Percentiles rank a stretch among this genome's conserved stretches.
phyloP scores from a whole-genome alignment of 2,113 vertebrate species.

The Rhynchomys soricoides region DNA sequence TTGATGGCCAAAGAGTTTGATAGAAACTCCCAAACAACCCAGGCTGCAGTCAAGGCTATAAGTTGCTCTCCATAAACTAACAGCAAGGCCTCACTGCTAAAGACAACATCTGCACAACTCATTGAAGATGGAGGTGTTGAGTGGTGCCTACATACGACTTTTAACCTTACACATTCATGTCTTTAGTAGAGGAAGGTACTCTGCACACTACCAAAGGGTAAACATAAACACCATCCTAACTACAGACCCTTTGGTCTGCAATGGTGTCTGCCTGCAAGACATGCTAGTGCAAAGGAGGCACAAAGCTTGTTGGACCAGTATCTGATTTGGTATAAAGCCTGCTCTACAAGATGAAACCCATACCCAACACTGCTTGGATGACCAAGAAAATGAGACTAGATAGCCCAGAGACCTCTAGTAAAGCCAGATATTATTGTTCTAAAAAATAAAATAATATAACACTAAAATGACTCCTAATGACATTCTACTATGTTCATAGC shows the following conservation, averaged over 20 bases:
- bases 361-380: background rate
- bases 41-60: too few relatives aligned
- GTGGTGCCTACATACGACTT: background rate
- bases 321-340: background rate
- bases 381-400: background rate
- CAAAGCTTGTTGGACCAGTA: background rate
- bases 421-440: background rate
- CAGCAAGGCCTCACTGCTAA: background rate
- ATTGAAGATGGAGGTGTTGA: background rate
- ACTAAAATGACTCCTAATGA: background rate
- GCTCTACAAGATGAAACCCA: background rate
- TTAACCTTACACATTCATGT: background rate
- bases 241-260: background rate
- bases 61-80: background rate
- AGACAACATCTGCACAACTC: background rate
- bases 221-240: background rate
- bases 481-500: background rate
- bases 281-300: background rate
- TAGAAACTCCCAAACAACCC: background rate
- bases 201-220: background rate
- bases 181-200: background rate
- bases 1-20: background rate
- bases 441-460: background rate
- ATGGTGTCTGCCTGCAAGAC: background rate
- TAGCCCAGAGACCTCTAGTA: background rate